Percentiles rank a stretch among this genome's conserved stretches.
These are phyloP conservation scores for Chlorops oryzae DNA, from an alignment of 1,140 invertebrate species.

Conservation along the genomic window DNA sequence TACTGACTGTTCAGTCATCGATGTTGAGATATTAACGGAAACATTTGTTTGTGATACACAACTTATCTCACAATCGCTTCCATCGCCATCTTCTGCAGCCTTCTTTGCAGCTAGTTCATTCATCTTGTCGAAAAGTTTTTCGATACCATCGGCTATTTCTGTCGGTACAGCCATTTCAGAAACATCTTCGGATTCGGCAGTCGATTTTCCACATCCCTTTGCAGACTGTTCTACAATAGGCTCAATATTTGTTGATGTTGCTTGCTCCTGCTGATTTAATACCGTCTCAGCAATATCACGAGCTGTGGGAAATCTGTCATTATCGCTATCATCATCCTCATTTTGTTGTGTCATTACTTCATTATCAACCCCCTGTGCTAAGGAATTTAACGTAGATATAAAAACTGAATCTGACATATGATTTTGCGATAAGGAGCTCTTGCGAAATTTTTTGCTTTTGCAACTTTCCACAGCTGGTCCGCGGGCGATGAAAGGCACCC, in stretches of 20 bases:
- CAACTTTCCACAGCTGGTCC: constrained; percentile 36
- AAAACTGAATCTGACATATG: constrained; percentile 16
- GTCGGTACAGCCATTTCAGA: no score
- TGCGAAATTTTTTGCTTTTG: constrained; percentile 24
- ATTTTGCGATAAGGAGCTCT: constrained; percentile 6
- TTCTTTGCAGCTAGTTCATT: no score
- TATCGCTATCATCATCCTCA: constrained; percentile 21
- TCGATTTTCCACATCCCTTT: no score
- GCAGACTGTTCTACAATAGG: no score
- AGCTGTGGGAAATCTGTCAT: constrained; percentile 16
- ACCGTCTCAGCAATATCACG: constrained; percentile 36
- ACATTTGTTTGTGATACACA: no score
- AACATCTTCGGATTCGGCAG: no score
- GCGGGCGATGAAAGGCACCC: constrained; percentile 32
- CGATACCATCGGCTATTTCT: no score
- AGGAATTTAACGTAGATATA: constrained; percentile 13
- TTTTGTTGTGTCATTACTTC: background rate
- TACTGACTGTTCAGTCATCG: no score
- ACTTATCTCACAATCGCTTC: no score
- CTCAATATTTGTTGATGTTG: background rate
- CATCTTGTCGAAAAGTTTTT: no score
- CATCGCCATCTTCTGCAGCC: no score
- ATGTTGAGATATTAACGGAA: no score
- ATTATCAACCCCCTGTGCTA: constrained; percentile 8
- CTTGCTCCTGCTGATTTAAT: constrained; percentile 15